phyloP scores from a whole-genome alignment of 2,113 vertebrate genomes.

The Gadus macrocephalus region DNA sequence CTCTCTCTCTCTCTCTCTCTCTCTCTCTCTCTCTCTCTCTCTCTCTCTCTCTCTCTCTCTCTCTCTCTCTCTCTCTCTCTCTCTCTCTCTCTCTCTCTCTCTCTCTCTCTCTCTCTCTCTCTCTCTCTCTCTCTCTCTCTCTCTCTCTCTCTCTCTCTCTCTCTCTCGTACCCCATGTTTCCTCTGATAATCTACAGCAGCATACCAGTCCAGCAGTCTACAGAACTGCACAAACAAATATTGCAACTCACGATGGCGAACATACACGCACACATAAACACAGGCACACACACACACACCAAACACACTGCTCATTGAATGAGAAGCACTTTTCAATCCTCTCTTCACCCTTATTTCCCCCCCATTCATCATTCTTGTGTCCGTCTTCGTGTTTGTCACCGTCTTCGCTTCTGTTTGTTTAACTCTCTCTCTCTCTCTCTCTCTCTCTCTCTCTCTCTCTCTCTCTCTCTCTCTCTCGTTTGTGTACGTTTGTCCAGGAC shows the following conservation, averaged over 20 bases:
- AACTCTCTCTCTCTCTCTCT: no score
- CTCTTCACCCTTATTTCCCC: no score
- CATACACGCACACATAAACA: conserved; percentile 1
- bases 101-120: conserved; percentile 3
- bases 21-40: conserved; percentile 5
- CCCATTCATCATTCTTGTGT: no score
- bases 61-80: conserved; percentile 14
- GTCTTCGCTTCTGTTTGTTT: no score
- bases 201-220: no score
- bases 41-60: conserved; percentile 24
- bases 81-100: conserved; percentile 16
- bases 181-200: neutral
- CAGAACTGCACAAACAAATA: neutral
- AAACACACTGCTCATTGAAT: no score
- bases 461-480: no score
- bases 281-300: neutral
- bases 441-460: no score
- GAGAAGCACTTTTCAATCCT: no score
- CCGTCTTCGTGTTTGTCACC: no score
- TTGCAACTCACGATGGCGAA: neutral
- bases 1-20: conserved; percentile 15
- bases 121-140: conserved; percentile 9
- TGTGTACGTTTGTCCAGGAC: no score
- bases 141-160: no score
- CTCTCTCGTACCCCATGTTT: neutral